phyloP scores from a whole-genome alignment of 2,113 vertebrate species.

The Etia nguti region DNA sequence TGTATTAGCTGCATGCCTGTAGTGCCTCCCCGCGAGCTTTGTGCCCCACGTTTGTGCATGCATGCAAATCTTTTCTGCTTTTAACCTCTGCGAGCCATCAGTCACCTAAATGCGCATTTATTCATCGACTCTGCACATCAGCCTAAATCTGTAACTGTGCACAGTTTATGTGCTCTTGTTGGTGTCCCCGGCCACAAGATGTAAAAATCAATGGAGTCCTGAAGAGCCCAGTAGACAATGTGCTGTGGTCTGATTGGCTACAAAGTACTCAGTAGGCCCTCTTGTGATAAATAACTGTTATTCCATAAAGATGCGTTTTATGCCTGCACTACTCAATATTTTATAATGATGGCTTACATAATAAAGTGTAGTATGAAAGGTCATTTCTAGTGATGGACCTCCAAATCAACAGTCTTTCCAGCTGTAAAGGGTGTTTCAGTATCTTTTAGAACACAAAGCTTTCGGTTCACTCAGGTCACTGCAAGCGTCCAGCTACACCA shows the following conservation, averaged over 20 bases:
- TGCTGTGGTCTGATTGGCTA: background rate
- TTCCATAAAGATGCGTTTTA: background rate
- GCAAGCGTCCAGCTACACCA: background rate
- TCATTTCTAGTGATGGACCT: background rate
- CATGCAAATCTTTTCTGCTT: background rate
- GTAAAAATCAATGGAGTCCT: conserved; percentile 39
- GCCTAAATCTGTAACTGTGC: conserved; percentile 7
- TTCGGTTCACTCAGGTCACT: background rate
- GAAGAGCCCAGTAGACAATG: background rate
- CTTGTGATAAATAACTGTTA: background rate
- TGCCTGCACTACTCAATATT: background rate
- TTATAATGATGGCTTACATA: background rate
- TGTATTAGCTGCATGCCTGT: background rate
- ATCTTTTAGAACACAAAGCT: background rate
- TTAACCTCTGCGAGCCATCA: background rate
- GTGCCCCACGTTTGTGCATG: background rate
- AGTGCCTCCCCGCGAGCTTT: background rate
- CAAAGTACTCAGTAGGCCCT: background rate
- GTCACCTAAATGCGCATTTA: background rate
- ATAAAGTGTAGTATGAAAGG: background rate
- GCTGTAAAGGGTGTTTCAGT: background rate
- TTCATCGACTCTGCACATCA: conserved; percentile 2
- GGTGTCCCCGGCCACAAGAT: background rate
- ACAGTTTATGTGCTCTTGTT: conserved; percentile 16
- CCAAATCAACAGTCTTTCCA: background rate